Conservation (phyloP, 1,140 invertebrate genomes). For the Pogonomyrmex barbatus region DNA sequence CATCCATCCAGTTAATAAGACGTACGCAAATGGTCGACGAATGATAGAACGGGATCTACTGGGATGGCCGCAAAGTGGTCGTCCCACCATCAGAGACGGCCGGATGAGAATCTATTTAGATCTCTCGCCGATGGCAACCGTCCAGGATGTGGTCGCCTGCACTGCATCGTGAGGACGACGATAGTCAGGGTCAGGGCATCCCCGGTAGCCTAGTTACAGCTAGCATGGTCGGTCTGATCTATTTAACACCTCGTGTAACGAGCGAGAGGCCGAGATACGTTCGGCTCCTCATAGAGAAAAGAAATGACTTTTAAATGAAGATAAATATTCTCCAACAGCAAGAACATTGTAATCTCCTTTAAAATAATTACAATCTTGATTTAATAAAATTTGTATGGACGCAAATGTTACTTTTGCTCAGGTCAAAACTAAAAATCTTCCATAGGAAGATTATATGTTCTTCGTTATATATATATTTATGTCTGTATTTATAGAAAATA, state of each 20-base stretch:
- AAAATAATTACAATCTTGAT: too few relatives aligned
- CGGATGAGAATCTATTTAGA: constrained; percentile 66
- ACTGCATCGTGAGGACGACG: constrained; percentile 9
- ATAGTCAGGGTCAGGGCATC: constrained; percentile 74
- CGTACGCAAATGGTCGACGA: neutral
- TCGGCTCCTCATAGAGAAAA: neutral
- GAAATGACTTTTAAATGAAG: neutral
- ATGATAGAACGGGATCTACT: neutral
- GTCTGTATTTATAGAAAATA: too few relatives aligned
- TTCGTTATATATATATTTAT: too few relatives aligned
- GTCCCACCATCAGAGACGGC: neutral
- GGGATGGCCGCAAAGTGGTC: constrained; percentile 39
- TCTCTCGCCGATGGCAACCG: constrained; percentile 66
- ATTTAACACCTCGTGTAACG: constrained; percentile 61
- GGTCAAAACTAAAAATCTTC: too few relatives aligned
- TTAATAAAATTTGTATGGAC: too few relatives aligned
- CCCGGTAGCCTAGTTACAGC: constrained; percentile 49
- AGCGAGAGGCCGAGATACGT: neutral
- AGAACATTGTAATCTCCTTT: too few relatives aligned
- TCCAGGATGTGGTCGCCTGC: constrained; percentile 66
- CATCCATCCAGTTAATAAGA: constrained; percentile 24
- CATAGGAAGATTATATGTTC: too few relatives aligned
- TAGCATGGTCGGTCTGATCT: constrained; percentile 36
- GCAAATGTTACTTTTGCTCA: too few relatives aligned
- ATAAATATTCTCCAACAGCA: too few relatives aligned